These are phyloP conservation scores for Pitta sordida DNA, from an alignment of 2,113 vertebrate genomes.

Conservation along the genomic window DNA sequence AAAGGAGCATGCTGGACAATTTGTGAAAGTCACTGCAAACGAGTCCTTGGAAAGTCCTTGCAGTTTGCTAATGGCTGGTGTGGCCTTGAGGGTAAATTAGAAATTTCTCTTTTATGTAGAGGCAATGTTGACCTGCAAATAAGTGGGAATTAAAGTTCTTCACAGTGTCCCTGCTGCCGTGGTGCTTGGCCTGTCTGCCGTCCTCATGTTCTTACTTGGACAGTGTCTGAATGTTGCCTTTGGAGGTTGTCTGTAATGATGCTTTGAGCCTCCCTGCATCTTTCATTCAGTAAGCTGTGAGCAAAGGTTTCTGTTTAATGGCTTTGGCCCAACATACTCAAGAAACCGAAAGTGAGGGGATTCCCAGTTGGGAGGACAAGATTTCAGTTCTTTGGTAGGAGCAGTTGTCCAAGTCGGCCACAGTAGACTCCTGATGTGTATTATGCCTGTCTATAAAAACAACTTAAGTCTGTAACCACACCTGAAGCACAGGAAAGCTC, in stretches of 20 bases:
- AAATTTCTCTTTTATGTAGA: not conserved
- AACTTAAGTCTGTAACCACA: not conserved
- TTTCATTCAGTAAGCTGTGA: not conserved
- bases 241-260: not conserved
- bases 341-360: not conserved
- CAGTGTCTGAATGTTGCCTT: not conserved
- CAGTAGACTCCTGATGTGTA: not conserved
- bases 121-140: not conserved
- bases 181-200: not conserved
- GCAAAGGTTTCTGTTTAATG: not conserved
- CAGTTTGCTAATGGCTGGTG: not conserved
- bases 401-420: not conserved
- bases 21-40: not conserved
- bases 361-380: not conserved
- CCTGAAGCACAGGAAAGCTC: not conserved
- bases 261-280: not conserved
- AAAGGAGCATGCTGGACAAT: not conserved
- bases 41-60: not conserved
- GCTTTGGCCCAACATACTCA: not conserved
- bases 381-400: not conserved
- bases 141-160: not conserved
- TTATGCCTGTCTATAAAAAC: not conserved
- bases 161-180: not conserved
- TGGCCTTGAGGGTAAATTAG: not conserved
- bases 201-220: not conserved